phyloP scores from a whole-genome alignment of 2,888 invertebrate genomes.

The Auanema sp. region DNA sequence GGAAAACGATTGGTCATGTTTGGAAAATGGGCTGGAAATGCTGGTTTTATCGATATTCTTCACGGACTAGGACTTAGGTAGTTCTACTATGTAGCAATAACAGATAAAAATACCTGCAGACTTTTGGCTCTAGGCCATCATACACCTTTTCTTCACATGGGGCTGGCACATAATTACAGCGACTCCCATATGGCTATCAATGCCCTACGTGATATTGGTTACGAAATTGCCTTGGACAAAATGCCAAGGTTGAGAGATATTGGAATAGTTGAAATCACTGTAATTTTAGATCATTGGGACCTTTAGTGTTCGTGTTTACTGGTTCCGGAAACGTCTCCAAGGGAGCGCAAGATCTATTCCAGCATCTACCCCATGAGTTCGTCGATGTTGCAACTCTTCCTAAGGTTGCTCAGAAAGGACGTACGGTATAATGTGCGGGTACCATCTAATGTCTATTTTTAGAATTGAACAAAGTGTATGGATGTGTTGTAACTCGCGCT shows the following conservation, averaged over 20 bases:
- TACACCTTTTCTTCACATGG: constrained; percentile 98
- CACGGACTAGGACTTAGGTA: constrained; percentile 88
- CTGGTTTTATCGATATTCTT: constrained; percentile 96
- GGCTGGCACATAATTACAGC: constrained; percentile 96
- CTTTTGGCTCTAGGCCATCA: constrained; percentile 94
- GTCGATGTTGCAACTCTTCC: constrained; percentile 90
- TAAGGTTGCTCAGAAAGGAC: constrained; percentile 94
- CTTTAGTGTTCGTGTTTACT: constrained; percentile 94
- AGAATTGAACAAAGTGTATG: constrained; percentile 93
- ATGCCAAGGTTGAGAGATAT: constrained; percentile 77
- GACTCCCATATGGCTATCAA: constrained; percentile 96
- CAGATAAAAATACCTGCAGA: constrained; percentile 71
- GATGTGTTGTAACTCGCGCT: constrained; percentile 87
- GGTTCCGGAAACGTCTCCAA: constrained; percentile 96
- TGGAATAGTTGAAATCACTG: neutral
- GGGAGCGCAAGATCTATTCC: constrained; percentile 76
- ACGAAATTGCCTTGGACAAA: constrained; percentile 90
- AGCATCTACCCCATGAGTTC: constrained; percentile 94
- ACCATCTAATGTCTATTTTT: constrained; percentile 34
- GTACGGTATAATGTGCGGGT: constrained; percentile 69
- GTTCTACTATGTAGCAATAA: too few relatives aligned
- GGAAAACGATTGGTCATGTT: constrained; percentile 94
- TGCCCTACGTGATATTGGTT: constrained; percentile 96
- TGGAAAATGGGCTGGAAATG: constrained; percentile 90
- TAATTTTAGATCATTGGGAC: constrained; percentile 79